Conservation (phyloP, 2,797 vertebrate species). For the Podarcis lilfordi region DNA sequence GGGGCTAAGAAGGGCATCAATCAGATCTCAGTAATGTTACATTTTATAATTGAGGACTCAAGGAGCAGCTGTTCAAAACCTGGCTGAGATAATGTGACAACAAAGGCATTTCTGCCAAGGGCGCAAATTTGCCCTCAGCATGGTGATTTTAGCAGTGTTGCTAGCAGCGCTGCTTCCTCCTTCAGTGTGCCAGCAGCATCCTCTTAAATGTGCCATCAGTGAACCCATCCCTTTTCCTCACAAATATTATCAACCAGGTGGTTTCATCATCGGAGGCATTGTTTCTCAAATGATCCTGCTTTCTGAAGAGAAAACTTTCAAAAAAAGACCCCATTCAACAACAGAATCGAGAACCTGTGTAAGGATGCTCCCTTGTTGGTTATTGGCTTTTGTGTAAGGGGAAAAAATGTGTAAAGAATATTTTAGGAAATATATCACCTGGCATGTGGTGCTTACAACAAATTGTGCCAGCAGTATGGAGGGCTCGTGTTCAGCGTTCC, state of each 20-base stretch:
- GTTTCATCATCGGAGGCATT: background rate
- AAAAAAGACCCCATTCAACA: background rate
- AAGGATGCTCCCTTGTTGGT: background rate
- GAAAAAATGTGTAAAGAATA: background rate
- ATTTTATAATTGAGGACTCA: background rate
- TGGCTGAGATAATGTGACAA: background rate
- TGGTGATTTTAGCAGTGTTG: background rate
- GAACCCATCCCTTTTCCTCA: background rate
- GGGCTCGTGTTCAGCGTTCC: background rate
- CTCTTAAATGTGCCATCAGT: background rate
- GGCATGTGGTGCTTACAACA: background rate
- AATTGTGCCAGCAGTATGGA: background rate
- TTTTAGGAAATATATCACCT: background rate
- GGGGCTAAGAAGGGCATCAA: background rate
- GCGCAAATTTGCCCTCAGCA: background rate
- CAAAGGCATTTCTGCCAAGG: background rate
- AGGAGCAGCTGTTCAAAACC: background rate
- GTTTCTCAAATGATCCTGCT: background rate
- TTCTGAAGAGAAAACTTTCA: background rate
- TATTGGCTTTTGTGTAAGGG: background rate
- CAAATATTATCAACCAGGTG: background rate
- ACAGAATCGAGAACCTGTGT: background rate
- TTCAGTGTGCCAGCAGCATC: background rate
- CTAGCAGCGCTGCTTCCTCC: background rate
- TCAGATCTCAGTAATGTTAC: background rate